A percentile compares a stretch with the other conserved stretches of the same genome.
Evolutionary conservation across 1,140 invertebrate species (phyloP).

Genomic region (Asbolus verrucosus): DNA sequence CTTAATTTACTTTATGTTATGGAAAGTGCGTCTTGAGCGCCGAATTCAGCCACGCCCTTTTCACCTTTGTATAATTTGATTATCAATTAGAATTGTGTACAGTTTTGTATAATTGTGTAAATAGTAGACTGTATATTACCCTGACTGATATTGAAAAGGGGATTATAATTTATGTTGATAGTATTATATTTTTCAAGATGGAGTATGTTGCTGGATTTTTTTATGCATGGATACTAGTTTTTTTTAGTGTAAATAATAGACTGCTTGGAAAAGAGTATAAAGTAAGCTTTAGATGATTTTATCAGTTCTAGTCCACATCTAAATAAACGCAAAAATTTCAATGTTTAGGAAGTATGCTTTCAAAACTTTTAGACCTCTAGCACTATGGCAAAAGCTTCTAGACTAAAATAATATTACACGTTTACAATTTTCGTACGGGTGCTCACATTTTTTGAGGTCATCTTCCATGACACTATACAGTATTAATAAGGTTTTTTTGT

Average conservation of each 20-base stretch:
- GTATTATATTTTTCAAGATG: conserved; percentile 45
- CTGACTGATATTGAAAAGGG: conserved; percentile 50
- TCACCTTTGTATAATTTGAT: conserved; percentile 8
- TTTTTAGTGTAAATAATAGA: conserved; percentile 46
- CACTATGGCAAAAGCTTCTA: conserved; percentile 37
- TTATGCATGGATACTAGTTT: conserved; percentile 42
- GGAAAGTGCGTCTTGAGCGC: conserved; percentile 13
- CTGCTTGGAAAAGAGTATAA: conserved; percentile 46
- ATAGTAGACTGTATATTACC: conserved; percentile 51
- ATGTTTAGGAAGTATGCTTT: conserved; percentile 33
- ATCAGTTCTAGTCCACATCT: conserved; percentile 44
- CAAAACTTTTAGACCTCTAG: conserved; percentile 34
- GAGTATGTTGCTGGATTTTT: conserved; percentile 27
- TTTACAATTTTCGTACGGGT: conserved; percentile 32
- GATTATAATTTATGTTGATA: conserved; percentile 40
- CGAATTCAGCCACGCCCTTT: neutral
- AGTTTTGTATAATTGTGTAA: conserved; percentile 49
- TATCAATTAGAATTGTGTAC: conserved; percentile 45
- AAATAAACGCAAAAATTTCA: conserved; percentile 37
- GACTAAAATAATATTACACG: conserved; percentile 9
- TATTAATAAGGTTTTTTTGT: conserved; percentile 27
- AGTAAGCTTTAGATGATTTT: conserved; percentile 32
- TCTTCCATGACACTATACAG: conserved; percentile 36
- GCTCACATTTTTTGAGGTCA: conserved; percentile 18
- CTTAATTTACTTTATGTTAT: conserved; percentile 19